phyloP scores from a whole-genome alignment of 2,797 vertebrate genomes.

The Ceryle rudis region DNA sequence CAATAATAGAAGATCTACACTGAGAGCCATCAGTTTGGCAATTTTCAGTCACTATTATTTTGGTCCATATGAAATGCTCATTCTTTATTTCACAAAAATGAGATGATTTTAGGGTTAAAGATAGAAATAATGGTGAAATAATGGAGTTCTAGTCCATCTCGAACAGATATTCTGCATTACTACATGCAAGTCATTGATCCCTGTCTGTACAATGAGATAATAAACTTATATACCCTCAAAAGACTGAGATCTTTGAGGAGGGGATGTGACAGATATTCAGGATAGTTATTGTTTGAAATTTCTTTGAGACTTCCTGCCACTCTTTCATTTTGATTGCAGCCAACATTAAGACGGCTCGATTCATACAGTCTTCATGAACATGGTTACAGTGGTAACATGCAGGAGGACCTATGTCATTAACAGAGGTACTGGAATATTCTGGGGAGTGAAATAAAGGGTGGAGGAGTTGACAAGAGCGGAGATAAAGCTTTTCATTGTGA shows the following conservation, averaged over 20 bases:
- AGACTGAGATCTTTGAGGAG: neutral
- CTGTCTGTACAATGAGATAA: neutral
- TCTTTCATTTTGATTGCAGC: neutral
- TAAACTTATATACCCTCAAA: neutral
- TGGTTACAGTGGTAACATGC: accelerated
- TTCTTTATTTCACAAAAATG: neutral
- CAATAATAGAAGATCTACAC: neutral
- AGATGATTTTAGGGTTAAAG: neutral
- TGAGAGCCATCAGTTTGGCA: neutral
- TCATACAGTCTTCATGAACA: neutral
- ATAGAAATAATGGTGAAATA: neutral
- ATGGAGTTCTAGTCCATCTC: neutral
- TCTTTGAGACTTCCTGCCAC: neutral
- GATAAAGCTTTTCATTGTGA: neutral
- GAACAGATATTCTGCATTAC: neutral
- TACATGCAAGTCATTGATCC: neutral
- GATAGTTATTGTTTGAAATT: neutral
- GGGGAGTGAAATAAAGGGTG: neutral
- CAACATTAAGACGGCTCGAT: neutral
- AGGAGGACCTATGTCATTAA: neutral
- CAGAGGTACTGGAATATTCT: neutral
- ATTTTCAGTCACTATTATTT: neutral
- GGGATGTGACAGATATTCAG: neutral
- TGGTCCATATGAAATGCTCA: neutral
- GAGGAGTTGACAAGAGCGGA: neutral